Evolutionary conservation across 2,888 invertebrate species (phyloP).

Genomic region (Andrena marginata): DNA sequence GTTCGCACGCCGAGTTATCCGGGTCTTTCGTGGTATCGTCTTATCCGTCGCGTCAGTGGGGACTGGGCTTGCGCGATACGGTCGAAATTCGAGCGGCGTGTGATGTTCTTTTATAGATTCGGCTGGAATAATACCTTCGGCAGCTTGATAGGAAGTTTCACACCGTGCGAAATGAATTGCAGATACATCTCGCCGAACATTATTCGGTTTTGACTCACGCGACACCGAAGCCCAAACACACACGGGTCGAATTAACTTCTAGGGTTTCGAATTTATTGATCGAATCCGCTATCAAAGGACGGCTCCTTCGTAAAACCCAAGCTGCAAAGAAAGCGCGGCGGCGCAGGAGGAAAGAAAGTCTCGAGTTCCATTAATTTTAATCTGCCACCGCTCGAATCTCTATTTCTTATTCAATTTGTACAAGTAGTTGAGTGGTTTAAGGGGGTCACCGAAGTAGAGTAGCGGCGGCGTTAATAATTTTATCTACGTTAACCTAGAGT

Average conservation of each 20-base stretch:
- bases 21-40: not conserved
- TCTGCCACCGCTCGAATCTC: not conserved
- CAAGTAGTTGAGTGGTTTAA: no score
- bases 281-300: slow-evolving; percentile 29
- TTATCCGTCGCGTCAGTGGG: not conserved
- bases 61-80: not conserved
- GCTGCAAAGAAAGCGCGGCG: not conserved
- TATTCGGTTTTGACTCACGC: slow-evolving; percentile 50
- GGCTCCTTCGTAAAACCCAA: not conserved
- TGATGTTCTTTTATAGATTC: not conserved
- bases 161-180: no score
- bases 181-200: not conserved
- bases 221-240: slow-evolving; percentile 58
- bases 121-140: no score
- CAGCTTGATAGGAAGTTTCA: no score
- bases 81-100: not conserved
- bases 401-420: not conserved
- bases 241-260: slow-evolving; percentile 61
- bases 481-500: no score
- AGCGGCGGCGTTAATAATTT: no score
- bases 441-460: no score
- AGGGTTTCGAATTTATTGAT: slow-evolving; percentile 67
- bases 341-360: not conserved
- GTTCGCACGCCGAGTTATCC: slow-evolving; percentile 5
- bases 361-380: not conserved